Conservation (phyloP, 1,140 invertebrate species). For the Papilio polyxenes region DNA sequence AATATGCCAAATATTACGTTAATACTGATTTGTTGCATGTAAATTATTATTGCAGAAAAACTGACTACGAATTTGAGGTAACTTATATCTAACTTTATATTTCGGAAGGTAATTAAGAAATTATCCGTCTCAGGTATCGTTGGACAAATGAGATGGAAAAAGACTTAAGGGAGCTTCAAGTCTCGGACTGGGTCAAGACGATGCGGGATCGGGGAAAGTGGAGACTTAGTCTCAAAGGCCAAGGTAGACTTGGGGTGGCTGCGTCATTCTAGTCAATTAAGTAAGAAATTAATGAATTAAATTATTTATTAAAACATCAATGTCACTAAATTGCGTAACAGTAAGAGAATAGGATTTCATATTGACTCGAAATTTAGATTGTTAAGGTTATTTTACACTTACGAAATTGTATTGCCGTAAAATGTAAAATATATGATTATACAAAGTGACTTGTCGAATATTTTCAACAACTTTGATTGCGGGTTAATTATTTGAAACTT, state of each 20-base stretch:
- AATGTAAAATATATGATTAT: conserved; percentile 51
- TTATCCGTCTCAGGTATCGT: too few species aligned
- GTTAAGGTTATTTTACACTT: not conserved
- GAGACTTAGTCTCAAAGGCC: too few species aligned
- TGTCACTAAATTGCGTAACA: not conserved
- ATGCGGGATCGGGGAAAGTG: too few species aligned
- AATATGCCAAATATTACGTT: not conserved
- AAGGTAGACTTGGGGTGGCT: too few species aligned
- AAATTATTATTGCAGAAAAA: conserved; percentile 3
- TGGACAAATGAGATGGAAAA: too few species aligned
- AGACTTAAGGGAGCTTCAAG: too few species aligned
- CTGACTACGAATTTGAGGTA: not conserved
- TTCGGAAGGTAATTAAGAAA: too few species aligned
- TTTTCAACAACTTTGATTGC: conserved; percentile 34
- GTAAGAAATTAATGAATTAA: not conserved
- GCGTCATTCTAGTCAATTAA: too few species aligned
- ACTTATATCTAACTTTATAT: not conserved
- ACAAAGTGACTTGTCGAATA: conserved; percentile 42
- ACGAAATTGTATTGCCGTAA: conserved; percentile 46
- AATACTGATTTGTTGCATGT: not conserved
- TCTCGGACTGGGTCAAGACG: too few species aligned
- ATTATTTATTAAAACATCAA: not conserved
- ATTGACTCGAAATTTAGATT: not conserved
- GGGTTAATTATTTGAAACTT: conserved; percentile 46
- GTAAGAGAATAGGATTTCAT: not conserved